Evolutionary conservation across 1,140 invertebrate species (phyloP).

Genomic region (Macrobrachium nipponense): DNA sequence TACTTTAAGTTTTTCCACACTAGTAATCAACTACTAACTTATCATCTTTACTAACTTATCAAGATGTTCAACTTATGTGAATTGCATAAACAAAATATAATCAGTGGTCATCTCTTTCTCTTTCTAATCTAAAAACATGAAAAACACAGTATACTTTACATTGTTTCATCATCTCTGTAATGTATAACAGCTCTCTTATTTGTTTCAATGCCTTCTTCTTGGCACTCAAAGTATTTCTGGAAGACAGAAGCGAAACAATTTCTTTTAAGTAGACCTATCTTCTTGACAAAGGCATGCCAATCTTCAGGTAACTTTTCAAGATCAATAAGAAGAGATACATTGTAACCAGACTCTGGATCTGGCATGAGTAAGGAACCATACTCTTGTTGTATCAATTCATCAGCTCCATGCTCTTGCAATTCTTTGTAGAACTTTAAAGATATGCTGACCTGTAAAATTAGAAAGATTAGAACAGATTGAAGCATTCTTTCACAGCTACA

Average conservation of each 20-base stretch:
- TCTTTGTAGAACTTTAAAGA: conserved; percentile 99
- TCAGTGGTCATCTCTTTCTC: too few relatives aligned
- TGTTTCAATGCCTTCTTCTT: conserved; percentile 90
- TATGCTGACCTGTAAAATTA: conserved; percentile 88
- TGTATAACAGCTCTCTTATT: conserved; percentile 97
- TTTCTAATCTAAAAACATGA: conserved; percentile 21
- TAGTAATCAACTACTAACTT: too few relatives aligned
- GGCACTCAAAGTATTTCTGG: conserved; percentile 99
- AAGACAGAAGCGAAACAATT: conserved; percentile 99
- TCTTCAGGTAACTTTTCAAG: conserved; percentile 91
- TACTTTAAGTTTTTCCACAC: too few relatives aligned
- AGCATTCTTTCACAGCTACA: not conserved
- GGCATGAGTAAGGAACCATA: conserved; percentile 83
- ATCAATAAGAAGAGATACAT: conserved; percentile 93
- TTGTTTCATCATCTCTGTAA: conserved; percentile 98
- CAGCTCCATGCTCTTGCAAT: conserved; percentile 96
- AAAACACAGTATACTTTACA: conserved; percentile 78
- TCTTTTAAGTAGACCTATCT: conserved; percentile 94
- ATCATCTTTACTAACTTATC: too few relatives aligned
- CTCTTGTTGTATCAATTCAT: conserved; percentile 92
- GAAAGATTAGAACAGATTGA: not conserved
- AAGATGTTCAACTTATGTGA: too few relatives aligned
- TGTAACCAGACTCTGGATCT: conserved; percentile 78
- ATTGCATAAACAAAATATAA: too few relatives aligned
- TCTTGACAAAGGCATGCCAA: conserved; percentile 89